A percentile compares a stretch with the other conserved stretches of the same genome.
phyloP scores from a whole-genome alignment of 1,140 invertebrate species.

The Drosophila auraria region DNA sequence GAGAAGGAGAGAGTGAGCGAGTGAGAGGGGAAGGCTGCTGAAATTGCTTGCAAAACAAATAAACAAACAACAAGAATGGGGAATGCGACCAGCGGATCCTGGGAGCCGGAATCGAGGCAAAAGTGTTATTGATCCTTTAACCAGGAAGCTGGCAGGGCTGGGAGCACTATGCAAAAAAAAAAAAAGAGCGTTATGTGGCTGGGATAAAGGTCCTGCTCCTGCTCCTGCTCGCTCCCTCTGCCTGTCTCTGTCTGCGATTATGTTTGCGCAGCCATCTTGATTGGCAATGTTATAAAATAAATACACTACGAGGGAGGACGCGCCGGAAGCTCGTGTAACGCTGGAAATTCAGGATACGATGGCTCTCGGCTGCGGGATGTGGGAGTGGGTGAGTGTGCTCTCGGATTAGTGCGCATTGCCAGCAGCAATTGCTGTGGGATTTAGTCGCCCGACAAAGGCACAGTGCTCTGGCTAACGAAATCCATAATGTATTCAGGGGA shows the following conservation, averaged over 20 bases:
- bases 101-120: conserved; percentile 72
- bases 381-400: conserved; percentile 46
- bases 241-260: conserved; percentile 61
- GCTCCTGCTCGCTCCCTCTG: neutral
- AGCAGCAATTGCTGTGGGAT: conserved; percentile 78
- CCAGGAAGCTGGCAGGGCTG: conserved; percentile 28
- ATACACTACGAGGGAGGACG: conserved; percentile 70
- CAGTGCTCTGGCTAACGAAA: conserved; percentile 3
- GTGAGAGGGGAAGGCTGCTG: conserved; percentile 48
- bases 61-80: conserved; percentile 60
- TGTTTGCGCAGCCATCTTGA: conserved; percentile 85
- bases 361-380: neutral
- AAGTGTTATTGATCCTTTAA: conserved; percentile 83
- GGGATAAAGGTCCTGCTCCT: conserved; percentile 32
- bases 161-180: conserved; percentile 67
- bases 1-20: neutral
- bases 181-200: conserved; percentile 34
- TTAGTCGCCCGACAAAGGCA: conserved; percentile 44
- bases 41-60: conserved; percentile 83
- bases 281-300: conserved; percentile 85
- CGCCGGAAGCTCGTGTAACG: conserved; percentile 63
- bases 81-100: conserved; percentile 26
- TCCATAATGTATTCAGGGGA: neutral
- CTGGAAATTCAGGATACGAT: conserved; percentile 10
- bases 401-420: conserved; percentile 76